Evolutionary conservation across 2,113 vertebrate species (phyloP).

Genomic region (Plecotus auritus): DNA sequence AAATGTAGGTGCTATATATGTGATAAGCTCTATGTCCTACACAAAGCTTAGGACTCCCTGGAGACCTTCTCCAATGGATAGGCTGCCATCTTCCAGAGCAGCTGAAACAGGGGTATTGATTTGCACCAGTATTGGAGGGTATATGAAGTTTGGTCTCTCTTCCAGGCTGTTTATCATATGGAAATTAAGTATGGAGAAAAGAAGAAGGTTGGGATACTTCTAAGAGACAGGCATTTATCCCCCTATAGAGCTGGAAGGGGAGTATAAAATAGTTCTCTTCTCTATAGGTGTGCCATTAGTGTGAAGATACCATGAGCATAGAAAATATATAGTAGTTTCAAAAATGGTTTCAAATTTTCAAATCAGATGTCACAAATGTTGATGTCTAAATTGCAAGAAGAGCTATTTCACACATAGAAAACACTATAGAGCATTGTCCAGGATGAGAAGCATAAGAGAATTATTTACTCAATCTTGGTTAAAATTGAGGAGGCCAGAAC

Average conservation of each 20-base stretch:
- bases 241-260: not conserved
- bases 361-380: not conserved
- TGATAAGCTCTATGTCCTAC: not conserved
- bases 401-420: not conserved
- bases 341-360: not conserved
- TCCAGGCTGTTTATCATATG: not conserved
- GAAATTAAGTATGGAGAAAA: not conserved
- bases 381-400: not conserved
- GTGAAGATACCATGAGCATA: not conserved
- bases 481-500: conserved; percentile 4
- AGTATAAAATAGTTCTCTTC: not conserved
- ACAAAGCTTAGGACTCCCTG: not conserved
- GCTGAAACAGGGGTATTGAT: not conserved
- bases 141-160: not conserved
- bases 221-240: not conserved
- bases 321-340: not conserved
- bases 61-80: not conserved
- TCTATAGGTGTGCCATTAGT: not conserved
- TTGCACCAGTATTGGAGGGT: not conserved
- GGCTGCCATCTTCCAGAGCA: not conserved
- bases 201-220: not conserved
- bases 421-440: not conserved
- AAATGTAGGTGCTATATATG: not conserved
- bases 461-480: not conserved
- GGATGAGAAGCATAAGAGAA: not conserved